Evolutionary conservation across 2,797 vertebrate genomes (phyloP), one percentile per base, ranked within the genome.

Genomic region (Crenuchus spilurus): DNA sequence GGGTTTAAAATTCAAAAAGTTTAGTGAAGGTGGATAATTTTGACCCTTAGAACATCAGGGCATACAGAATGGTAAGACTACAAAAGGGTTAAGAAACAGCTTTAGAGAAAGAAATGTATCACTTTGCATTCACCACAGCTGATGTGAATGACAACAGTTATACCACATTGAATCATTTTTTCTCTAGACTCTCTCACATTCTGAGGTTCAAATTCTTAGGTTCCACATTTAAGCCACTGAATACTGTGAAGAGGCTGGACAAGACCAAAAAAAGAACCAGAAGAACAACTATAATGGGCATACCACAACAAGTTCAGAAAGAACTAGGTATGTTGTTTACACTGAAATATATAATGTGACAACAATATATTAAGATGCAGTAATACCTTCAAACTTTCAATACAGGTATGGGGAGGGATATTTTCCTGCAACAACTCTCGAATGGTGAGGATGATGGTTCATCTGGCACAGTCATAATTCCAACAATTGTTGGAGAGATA

Each of bases 221-320:
- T 75, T 93, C 92, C 20, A 94, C 93, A 57, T 94, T 93, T 80
- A 94, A 92, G 80, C 93, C 93, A 39, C 82, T 91, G 71, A 91
- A 91, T 83, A 86, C 88, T 55, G 86, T 90, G 31, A 92, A 90
- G 85, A 87, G 75, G 75, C 35, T 82, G 9, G 91, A 93, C 72
- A 35, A 93, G 90, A 81, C 79, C 87, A 84, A 70, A 72, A 96
- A 92, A 87, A 92, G 94, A 49, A 94, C 82, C 82, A 92, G 97
- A 86, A 93, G 98, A 75, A 98, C 97, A 0, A 99, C 96, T 0
- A 97, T 99, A 78, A 94, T 98, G 93, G 98, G 97, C 4, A 94
- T 99, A 73, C 97, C 97, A 2, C 95, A 96, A 76, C 96, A 99
- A 0, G 92, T 99, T 84, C 97, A 99, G 80, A 95, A 94, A 80